Evolutionary conservation across 2,113 vertebrate genomes (phyloP).

Genomic region (Crotalus horridus): DNA sequence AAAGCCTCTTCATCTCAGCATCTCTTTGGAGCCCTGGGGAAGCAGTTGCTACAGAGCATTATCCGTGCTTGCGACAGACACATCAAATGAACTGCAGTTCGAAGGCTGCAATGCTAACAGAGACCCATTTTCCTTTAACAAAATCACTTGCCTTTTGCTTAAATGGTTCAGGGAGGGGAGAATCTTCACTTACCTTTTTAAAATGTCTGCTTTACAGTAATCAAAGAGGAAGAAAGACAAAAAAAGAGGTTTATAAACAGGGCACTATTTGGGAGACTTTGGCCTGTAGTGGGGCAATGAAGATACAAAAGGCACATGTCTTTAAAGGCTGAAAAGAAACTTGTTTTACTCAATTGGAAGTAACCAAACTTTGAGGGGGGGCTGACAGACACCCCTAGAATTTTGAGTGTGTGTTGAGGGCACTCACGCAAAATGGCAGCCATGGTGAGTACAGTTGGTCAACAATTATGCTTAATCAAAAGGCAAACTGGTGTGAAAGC

Average conservation of each 20-base stretch:
- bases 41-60: background rate
- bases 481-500: background rate
- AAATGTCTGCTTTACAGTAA: background rate
- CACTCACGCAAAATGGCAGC: background rate
- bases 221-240: background rate
- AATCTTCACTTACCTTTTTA: background rate
- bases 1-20: constrained; percentile 5
- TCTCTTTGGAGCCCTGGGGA: background rate
- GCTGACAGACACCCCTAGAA: background rate
- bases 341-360: background rate
- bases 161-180: background rate
- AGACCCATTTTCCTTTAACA: background rate
- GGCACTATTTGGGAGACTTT: background rate
- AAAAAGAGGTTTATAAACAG: background rate
- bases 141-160: background rate
- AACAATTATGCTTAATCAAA: background rate
- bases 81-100: constrained; percentile 13
- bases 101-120: constrained; percentile 5
- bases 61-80: background rate
- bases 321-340: background rate
- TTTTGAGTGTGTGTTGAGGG: background rate
- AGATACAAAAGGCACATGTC: background rate
- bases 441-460: background rate
- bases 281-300: background rate
- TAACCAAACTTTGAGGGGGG: background rate